A percentile compares a stretch with the other conserved stretches of the same genome.
Evolutionary conservation across 2,888 invertebrate genomes (phyloP).

Genomic region (Trileptium ribeirensis): DNA sequence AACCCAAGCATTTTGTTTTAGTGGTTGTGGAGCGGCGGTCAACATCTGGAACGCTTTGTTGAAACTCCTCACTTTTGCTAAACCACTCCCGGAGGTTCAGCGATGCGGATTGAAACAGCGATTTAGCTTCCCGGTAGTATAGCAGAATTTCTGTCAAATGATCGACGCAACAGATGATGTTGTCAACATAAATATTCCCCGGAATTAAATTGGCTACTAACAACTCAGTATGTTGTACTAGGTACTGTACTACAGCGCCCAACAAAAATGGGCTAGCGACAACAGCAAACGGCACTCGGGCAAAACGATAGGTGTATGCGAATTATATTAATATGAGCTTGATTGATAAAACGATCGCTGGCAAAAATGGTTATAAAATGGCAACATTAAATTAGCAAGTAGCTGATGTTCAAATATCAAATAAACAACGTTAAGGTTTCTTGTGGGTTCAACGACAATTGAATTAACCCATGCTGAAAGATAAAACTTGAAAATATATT

Average conservation of each 20-base stretch:
- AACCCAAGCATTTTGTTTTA: conserved; percentile 18
- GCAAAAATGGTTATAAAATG: no score
- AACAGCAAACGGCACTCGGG: conserved; percentile 35
- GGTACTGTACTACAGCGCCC: background rate
- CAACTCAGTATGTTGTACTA: background rate
- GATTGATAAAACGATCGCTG: no score
- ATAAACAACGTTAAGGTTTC: no score
- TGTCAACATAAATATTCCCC: conserved; percentile 34
- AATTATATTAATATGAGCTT: no score
- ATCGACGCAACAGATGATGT: conserved; percentile 15
- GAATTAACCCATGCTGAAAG: no score
- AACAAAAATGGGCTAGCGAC: conserved; percentile 30
- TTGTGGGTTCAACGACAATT: no score
- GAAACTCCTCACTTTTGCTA: background rate
- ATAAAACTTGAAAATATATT: no score
- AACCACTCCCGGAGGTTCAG: conserved; percentile 24
- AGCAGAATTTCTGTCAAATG: conserved; percentile 1
- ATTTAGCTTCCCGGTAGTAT: conserved; percentile 24
- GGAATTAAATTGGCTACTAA: conserved; percentile 8
- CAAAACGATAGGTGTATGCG: conserved; percentile 34
- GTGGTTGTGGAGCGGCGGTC: background rate
- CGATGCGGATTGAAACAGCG: conserved; percentile 18
- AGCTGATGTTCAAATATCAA: no score
- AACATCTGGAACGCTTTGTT: background rate
- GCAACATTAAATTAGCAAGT: no score